Conservation (phyloP, 1,140 invertebrate genomes). For the Drosophila hydei region DNA sequence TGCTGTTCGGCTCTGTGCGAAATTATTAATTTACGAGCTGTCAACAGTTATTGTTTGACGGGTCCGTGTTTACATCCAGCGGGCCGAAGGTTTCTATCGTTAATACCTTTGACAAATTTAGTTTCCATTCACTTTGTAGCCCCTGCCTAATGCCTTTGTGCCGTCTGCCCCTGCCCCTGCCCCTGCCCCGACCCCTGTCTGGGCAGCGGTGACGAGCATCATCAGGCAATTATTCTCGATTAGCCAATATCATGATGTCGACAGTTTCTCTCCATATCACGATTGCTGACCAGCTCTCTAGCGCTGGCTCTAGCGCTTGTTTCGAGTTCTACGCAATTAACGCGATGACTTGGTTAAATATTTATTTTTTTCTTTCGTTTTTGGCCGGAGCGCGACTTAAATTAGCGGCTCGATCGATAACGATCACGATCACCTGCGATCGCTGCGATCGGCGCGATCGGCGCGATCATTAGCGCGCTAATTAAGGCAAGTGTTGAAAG, state of each 20-base stretch:
- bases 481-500: slow-evolving; percentile 70
- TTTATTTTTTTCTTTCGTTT: slow-evolving; percentile 7
- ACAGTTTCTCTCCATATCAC: slow-evolving; percentile 30
- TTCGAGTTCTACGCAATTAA: slow-evolving; percentile 68
- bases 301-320: neutral
- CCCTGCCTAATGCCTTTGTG: slow-evolving; percentile 7
- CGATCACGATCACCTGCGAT: slow-evolving; percentile 16
- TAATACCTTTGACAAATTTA: slow-evolving; percentile 74
- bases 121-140: slow-evolving; percentile 29
- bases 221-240: slow-evolving; percentile 75
- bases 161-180: neutral
- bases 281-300: slow-evolving; percentile 20
- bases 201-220: slow-evolving; percentile 38
- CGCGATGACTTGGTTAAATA: slow-evolving; percentile 55
- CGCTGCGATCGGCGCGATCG: slow-evolving; percentile 22
- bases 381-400: slow-evolving; percentile 34
- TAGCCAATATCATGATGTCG: slow-evolving; percentile 64
- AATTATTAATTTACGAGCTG: slow-evolving; percentile 83
- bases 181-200: neutral
- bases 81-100: slow-evolving; percentile 29
- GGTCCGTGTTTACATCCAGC: slow-evolving; percentile 72
- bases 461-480: slow-evolving; percentile 70
- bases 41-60: slow-evolving; percentile 77
- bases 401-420: slow-evolving; percentile 54
- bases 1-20: slow-evolving; percentile 37